Percentiles rank a stretch among this genome's conserved stretches.
Evolutionary conservation across 2,113 vertebrate genomes (phyloP).

Genomic region (Antechinus stuartii): DNA sequence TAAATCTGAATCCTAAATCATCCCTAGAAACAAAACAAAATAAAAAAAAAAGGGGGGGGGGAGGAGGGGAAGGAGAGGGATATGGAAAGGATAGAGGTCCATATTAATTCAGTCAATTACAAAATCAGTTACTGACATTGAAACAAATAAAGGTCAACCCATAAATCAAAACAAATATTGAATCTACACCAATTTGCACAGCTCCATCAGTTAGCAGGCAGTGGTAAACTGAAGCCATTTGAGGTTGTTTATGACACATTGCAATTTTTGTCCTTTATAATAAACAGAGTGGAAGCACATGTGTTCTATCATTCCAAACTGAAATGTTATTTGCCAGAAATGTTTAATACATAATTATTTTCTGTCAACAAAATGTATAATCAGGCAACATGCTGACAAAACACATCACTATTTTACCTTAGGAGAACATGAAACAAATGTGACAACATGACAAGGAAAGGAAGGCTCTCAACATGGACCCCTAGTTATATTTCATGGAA

Average conservation of each 20-base stretch:
- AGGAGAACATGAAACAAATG: not conserved
- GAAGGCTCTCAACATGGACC: not conserved
- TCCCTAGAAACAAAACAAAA: conserved; percentile 84
- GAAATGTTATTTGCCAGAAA: not conserved
- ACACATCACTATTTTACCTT: not conserved
- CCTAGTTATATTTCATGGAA: not conserved
- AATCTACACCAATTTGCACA: not conserved
- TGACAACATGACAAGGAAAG: not conserved
- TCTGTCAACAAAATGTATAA: not conserved
- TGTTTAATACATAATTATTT: not conserved
- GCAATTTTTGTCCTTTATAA: not conserved
- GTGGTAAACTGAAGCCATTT: not conserved
- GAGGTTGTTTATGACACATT: not conserved
- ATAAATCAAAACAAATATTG: conserved; percentile 12
- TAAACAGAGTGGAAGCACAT: not conserved
- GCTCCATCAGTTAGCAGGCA: not conserved
- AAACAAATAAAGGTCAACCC: not conserved
- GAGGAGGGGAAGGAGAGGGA: not conserved
- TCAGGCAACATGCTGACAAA: not conserved
- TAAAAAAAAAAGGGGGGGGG: not conserved
- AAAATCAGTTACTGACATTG: not conserved
- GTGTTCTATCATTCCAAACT: not conserved
- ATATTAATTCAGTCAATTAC: not conserved
- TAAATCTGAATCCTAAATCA: conserved; percentile 94
- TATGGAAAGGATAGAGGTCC: not conserved